phyloP scores from a whole-genome alignment of 2,113 vertebrate species.

The Perca flavescens region DNA sequence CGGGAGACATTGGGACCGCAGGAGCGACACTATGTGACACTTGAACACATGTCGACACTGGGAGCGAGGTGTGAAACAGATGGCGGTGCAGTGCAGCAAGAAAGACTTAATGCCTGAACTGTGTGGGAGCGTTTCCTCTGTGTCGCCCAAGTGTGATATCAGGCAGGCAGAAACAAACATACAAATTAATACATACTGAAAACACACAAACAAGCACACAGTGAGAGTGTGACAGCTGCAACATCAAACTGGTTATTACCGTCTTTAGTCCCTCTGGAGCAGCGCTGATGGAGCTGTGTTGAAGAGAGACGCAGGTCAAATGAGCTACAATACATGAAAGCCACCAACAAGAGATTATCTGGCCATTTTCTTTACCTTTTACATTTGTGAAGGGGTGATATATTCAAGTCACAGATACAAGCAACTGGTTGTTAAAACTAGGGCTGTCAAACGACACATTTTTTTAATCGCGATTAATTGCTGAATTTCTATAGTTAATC shows the following conservation, averaged over 20 bases:
- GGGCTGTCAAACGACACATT: no score
- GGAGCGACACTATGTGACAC: slow-evolving; percentile 56
- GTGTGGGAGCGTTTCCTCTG: slow-evolving; percentile 23
- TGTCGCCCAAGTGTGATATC: slow-evolving; percentile 18
- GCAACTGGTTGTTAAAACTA: neutral
- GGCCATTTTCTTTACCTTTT: neutral
- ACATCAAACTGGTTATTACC: slow-evolving; percentile 17
- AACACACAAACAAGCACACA: slow-evolving; percentile 3
- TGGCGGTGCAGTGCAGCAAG: slow-evolving; percentile 32
- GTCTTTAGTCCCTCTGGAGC: slow-evolving; percentile 13
- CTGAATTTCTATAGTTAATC: no score
- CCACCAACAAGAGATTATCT: slow-evolving; percentile 8
- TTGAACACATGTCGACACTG: slow-evolving; percentile 56
- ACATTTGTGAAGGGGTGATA: neutral
- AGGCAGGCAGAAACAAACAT: slow-evolving; percentile 38
- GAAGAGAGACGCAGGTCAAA: slow-evolving; percentile 23
- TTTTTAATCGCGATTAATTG: no score
- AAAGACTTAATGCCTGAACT: slow-evolving; percentile 44
- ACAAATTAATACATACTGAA: slow-evolving; percentile 9
- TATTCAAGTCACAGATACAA: neutral
- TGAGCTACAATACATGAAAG: neutral
- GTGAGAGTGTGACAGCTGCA: slow-evolving; percentile 18
- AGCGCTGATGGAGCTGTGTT: slow-evolving; percentile 14
- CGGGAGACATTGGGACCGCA: slow-evolving; percentile 16
- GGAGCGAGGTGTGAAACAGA: slow-evolving; percentile 50